Evolutionary conservation across 2,888 invertebrate species (phyloP).

Genomic region (Clanis bilineata): DNA sequence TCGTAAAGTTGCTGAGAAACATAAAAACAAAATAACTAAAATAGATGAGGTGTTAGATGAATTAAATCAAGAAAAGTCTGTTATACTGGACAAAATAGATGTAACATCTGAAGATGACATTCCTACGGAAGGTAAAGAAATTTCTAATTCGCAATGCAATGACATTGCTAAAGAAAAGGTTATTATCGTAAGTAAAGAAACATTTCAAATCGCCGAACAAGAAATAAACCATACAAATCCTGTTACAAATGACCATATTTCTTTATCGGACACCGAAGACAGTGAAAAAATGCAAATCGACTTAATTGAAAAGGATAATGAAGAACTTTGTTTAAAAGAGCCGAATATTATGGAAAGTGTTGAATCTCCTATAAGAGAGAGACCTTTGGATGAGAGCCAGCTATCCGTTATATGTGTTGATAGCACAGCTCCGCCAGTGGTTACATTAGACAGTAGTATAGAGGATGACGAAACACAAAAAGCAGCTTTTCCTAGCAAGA

Average conservation of each 20-base stretch:
- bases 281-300: neutral
- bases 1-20: conserved; percentile 40
- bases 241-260: neutral
- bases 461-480: neutral
- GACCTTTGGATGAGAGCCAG: neutral
- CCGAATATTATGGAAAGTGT: neutral
- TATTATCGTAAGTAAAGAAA: neutral
- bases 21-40: conserved; percentile 43
- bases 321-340: neutral
- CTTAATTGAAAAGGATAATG: neutral
- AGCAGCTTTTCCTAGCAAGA: neutral
- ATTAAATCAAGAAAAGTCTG: conserved; percentile 59
- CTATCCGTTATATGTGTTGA: conserved; percentile 54
- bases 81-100: conserved; percentile 59
- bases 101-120: conserved; percentile 70
- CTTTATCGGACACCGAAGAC: neutral
- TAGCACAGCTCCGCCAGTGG: conserved; percentile 41
- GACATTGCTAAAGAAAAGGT: neutral
- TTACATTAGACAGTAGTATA: conserved; percentile 43
- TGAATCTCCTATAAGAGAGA: neutral
- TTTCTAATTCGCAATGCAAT: neutral
- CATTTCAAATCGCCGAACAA: neutral
- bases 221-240: neutral
- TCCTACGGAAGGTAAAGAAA: conserved; percentile 35
- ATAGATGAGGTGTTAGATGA: conserved; percentile 64